A percentile compares a stretch with the other conserved stretches of the same genome.
Conservation (phyloP, 2,888 invertebrate genomes). For the Parapristionchus giblindavisi region DNA sequence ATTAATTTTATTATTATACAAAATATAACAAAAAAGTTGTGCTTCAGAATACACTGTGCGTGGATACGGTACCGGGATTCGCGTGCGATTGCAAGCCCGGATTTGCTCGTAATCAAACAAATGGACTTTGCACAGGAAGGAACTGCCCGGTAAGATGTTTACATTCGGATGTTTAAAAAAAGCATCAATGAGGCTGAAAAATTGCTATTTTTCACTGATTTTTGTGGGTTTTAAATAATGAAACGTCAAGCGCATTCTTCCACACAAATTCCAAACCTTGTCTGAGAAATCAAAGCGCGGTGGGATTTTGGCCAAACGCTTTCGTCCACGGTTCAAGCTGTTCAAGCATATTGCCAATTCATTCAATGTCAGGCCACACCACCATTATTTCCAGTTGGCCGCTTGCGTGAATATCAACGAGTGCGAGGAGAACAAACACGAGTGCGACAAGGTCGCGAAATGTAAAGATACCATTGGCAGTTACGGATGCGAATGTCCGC, state of each 20-base stretch:
- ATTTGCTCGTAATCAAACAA: background rate
- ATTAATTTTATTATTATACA: too few species aligned
- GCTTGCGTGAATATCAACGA: conserved; percentile 69
- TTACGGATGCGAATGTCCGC: conserved; percentile 91
- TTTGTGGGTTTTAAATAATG: too few species aligned
- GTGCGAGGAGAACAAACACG: conserved; percentile 39
- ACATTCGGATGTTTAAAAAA: too few species aligned
- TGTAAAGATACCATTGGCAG: conserved; percentile 95
- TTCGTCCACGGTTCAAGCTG: too few species aligned
- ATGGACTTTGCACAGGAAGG: conserved; percentile 2
- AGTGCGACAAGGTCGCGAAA: conserved; percentile 91
- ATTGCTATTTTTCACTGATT: too few species aligned
- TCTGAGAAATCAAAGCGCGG: background rate
- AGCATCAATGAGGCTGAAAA: too few species aligned
- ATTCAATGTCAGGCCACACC: too few species aligned
- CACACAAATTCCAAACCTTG: background rate
- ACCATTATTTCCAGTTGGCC: conserved; percentile 2
- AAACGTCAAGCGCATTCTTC: too few species aligned
- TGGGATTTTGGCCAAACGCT: too few species aligned
- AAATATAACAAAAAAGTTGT: background rate
- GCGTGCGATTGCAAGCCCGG: background rate
- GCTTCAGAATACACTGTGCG: conserved; percentile 7
- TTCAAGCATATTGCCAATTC: background rate
- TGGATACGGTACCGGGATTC: background rate
- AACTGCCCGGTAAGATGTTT: conserved; percentile 6